Evolutionary conservation across 2,888 invertebrate genomes (phyloP).

Genomic region (Oscheius sp.): DNA sequence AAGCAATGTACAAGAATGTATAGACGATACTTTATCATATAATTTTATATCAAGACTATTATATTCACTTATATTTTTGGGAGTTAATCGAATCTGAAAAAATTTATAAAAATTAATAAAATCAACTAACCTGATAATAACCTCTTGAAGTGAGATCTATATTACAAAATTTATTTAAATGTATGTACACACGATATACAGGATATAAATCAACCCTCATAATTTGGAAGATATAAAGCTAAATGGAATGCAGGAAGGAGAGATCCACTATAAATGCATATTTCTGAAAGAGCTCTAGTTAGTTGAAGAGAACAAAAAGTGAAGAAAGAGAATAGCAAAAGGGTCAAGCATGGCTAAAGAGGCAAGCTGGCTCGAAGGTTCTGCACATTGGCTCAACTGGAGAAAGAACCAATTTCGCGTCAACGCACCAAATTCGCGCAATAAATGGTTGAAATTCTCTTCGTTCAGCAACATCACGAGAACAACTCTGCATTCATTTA

Average conservation of each 20-base stretch:
- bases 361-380: neutral
- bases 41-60: constrained; percentile 37
- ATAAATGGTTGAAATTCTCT: too few species aligned
- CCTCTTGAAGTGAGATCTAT: constrained; percentile 64
- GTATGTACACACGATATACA: constrained; percentile 55
- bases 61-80: constrained; percentile 40
- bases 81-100: constrained; percentile 45
- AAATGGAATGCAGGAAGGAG: neutral
- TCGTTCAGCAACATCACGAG: neutral
- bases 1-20: constrained; percentile 3
- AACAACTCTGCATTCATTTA: neutral
- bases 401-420: too few species aligned
- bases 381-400: too few species aligned
- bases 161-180: constrained; percentile 60
- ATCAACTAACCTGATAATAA: constrained; percentile 61
- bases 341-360: constrained; percentile 3
- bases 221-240: neutral
- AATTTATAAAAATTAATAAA: neutral
- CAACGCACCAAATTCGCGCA: too few species aligned
- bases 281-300: neutral
- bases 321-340: neutral
- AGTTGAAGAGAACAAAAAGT: neutral
- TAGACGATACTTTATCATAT: neutral
- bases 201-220: constrained; percentile 60
- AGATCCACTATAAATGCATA: neutral